Evolutionary conservation across 2,113 vertebrate species (phyloP), one percentile per base, ranked within the genome.

Genomic region (Arvicanthis niloticus): DNA sequence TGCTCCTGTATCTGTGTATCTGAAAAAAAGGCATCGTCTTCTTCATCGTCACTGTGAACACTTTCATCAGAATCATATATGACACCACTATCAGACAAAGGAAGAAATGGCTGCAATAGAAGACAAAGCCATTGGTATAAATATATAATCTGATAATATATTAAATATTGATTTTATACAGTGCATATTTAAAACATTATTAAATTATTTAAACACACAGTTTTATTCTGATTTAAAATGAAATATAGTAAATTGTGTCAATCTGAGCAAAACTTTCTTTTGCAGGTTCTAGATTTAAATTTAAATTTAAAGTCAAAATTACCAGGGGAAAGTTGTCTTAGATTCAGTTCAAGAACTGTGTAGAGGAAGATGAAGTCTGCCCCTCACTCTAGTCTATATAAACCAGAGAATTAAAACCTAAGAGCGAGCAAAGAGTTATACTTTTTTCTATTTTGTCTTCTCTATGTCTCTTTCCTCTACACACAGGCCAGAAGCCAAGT

Each of bases 1-100:
- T 99, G 99, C 92, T 99, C 99, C 3, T 99, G 99, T 82, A 99
- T 99, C 98, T 99, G 99, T 34, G 98, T 99, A 93, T 99, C 99
- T 53, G 99, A 99, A 81, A 99, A 99, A 98, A 99, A 99, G 95
- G 99, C 99, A 0, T 99, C 99, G 2, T 99, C 99, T 0, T 99
- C 99, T 4, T 99, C 99, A 22, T 99, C 99, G 10, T 99, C 99
- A 88, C 99, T 99, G n/a, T 99, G 99, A 70, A 99, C 98, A 87
- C 99, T 99, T 98, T 99, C 99, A 90, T 99, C 99, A 3, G 99
- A 99, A 97, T 99, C 99, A 5, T 99, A 99, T 91, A 99, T 98
- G 86, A 99, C 98, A 1, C 99, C 99, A 31, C 99, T 99, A 97
- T 99, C 99, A 81, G 99, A 99, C 21, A 99, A 98, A 81, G 99